Base-by-base conservation (phyloP, 2,888 invertebrate species). In the Apodemia hepburni region DNA sequence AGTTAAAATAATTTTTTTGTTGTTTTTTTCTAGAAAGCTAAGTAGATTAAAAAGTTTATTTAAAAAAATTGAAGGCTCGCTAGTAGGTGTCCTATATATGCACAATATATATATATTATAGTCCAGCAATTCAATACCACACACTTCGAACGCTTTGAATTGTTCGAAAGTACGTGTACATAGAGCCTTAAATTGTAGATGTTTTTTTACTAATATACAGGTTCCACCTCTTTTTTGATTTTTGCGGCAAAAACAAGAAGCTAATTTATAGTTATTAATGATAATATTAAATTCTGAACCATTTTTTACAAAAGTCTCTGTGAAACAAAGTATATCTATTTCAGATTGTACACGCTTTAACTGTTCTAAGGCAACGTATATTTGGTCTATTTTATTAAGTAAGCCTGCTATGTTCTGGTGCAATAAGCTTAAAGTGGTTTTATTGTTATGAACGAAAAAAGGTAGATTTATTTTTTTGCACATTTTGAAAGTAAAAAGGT, bases 321-420 rank as follows among this genome's bases (percentile, higher is more conserved):
- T 47, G 2, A 47, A 17, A n/a, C 47, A 47, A n/a, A 47, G 17
- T 47, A 47, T 47, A 5, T 47, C 47, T 15, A 47, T 47, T 6
- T 47, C 17, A 7, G 6, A n/a, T 15, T 47, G 15, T 15, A 6
- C n/a, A n/a, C n/a, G n/a, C 7, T 15, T n/a, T 47, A 47, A 47
- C 8, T 47, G n/a, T 7, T 47, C 47, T 7, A 47, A 17, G 15
- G 47, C 17, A 5, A n/a, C 7, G 15, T 47, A 15, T n/a, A 47
- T n/a, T 15, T 47, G 15, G 47, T 47, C 17, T 17, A 17, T n/a
- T 47, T 47, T 47, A n/a, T 15, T n/a, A 3, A 47, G 8, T n/a
- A 47, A 47, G 4, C 47, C 47, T n/a, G 47, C 47, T n/a, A 47
- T 47, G 47, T 47, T 47, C n/a, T 47, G 47, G 47, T 47, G 47